A percentile compares a stretch with the other conserved stretches of the same genome.
Conservation (phyloP, 2,797 vertebrate species). For the Trachurus trachurus region DNA sequence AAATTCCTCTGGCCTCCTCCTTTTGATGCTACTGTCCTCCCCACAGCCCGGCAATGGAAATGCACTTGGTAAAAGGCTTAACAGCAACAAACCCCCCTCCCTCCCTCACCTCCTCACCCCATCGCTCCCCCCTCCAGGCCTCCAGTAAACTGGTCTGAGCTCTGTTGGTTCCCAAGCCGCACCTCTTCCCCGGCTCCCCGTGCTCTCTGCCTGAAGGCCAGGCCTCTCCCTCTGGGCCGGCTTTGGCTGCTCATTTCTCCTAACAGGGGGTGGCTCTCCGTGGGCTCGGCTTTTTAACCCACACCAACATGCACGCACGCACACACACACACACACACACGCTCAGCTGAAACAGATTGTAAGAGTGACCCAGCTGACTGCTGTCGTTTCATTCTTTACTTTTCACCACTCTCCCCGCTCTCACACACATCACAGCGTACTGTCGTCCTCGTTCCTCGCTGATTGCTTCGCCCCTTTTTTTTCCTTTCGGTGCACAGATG, state of each 20-base stretch:
- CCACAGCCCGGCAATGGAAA: slow-evolving; percentile 43
- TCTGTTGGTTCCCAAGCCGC: slow-evolving; percentile 55
- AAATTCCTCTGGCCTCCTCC: slow-evolving; percentile 62
- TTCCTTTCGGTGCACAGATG: slow-evolving; percentile 50
- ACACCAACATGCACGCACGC: slow-evolving; percentile 32
- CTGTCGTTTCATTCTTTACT: slow-evolving; percentile 35
- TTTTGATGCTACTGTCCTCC: slow-evolving; percentile 69
- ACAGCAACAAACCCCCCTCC: neutral
- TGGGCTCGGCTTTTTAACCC: slow-evolving; percentile 50
- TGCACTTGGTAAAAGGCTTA: slow-evolving; percentile 33
- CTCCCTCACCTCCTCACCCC: slow-evolving; percentile 14
- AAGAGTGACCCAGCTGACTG: slow-evolving; percentile 11
- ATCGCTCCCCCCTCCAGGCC: slow-evolving; percentile 36
- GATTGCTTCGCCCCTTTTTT: slow-evolving; percentile 30
- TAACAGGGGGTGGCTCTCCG: slow-evolving; percentile 55
- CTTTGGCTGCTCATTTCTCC: slow-evolving; percentile 72
- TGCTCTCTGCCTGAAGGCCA: slow-evolving; percentile 64
- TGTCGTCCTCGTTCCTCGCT: slow-evolving; percentile 21
- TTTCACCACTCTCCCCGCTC: slow-evolving; percentile 9
- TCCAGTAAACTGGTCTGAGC: slow-evolving; percentile 57
- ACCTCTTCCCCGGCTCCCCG: slow-evolving; percentile 48
- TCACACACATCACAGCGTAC: slow-evolving; percentile 29
- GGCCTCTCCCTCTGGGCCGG: slow-evolving; percentile 66
- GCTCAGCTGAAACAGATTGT: slow-evolving; percentile 26
- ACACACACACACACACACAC: slow-evolving; percentile 30